Conservation (phyloP, 2,797 vertebrate species). For the Pygocentrus nattereri region DNA sequence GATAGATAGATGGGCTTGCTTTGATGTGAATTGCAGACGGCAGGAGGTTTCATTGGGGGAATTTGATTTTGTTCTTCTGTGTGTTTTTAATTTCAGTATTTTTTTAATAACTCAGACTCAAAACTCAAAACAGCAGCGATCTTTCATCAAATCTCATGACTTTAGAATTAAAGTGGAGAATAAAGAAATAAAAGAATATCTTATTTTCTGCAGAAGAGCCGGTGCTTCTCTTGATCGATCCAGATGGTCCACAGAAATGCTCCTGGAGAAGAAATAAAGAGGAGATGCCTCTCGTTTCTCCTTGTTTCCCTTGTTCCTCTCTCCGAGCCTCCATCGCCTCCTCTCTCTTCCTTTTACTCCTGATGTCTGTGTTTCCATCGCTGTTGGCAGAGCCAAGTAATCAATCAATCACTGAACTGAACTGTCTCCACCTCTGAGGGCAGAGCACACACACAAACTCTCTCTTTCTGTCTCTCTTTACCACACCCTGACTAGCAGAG, state of each 20-base stretch:
- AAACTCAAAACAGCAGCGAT: not conserved
- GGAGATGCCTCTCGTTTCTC: slow-evolving; percentile 36
- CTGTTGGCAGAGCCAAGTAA: slow-evolving; percentile 50
- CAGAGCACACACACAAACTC: slow-evolving; percentile 1
- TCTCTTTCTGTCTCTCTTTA: not conserved
- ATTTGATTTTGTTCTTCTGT: not conserved
- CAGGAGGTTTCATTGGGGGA: not conserved
- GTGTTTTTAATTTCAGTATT: not conserved
- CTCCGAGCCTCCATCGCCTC: slow-evolving; percentile 16
- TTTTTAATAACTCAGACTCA: slow-evolving; percentile 30
- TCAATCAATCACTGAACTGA: slow-evolving; percentile 58
- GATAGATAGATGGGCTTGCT: not conserved
- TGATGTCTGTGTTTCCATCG: slow-evolving; percentile 50
- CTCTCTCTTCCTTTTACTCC: slow-evolving; percentile 29
- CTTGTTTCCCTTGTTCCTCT: not conserved
- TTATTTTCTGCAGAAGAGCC: not conserved
- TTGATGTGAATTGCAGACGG: not conserved
- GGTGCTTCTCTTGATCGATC: slow-evolving; percentile 40
- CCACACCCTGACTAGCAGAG: not conserved
- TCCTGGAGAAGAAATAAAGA: slow-evolving; percentile 48
- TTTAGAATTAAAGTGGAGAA: slow-evolving; percentile 17
- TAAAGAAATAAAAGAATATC: not conserved
- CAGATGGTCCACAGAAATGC: slow-evolving; percentile 47
- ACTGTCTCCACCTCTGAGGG: slow-evolving; percentile 18
- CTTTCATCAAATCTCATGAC: slow-evolving; percentile 19